These are phyloP conservation scores for Felis chaus DNA, from an alignment of 2,113 vertebrate genomes.

Conservation along the genomic window DNA sequence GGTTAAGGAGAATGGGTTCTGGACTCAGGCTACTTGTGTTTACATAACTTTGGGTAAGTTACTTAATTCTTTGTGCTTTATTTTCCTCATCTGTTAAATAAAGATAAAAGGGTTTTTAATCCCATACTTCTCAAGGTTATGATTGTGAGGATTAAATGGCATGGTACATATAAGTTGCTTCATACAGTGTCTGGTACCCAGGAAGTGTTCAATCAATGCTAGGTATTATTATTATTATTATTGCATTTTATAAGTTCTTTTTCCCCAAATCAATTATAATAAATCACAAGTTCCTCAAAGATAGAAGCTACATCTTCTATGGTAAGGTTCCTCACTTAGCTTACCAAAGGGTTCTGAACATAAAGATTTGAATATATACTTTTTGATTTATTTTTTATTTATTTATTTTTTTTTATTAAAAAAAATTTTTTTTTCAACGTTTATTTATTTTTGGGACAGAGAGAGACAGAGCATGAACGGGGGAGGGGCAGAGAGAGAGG, in stretches of 20 bases:
- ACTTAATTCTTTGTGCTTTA: neutral
- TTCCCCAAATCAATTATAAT: neutral
- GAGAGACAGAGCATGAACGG: no score
- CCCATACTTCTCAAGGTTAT: neutral
- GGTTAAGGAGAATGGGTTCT: neutral
- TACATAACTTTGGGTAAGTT: neutral
- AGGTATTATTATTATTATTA: neutral
- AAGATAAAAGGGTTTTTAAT: conserved; percentile 21
- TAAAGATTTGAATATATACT: neutral
- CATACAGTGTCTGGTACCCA: neutral
- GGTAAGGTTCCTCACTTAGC: neutral
- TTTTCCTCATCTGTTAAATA: neutral
- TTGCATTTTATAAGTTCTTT: neutral
- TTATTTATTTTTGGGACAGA: no score
- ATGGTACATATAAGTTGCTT: neutral
- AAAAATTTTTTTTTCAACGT: no score
- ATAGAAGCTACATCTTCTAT: neutral
- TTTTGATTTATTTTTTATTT: no score
- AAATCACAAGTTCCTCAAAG: conserved; percentile 21
- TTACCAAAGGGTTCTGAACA: neutral
- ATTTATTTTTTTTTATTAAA: no score
- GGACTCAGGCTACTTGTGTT: neutral
- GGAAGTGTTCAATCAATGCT: neutral
- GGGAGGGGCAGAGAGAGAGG: no score
- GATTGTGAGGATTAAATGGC: neutral